phyloP scores from a whole-genome alignment of 2,888 invertebrate genomes.

The Archips crataeganus region DNA sequence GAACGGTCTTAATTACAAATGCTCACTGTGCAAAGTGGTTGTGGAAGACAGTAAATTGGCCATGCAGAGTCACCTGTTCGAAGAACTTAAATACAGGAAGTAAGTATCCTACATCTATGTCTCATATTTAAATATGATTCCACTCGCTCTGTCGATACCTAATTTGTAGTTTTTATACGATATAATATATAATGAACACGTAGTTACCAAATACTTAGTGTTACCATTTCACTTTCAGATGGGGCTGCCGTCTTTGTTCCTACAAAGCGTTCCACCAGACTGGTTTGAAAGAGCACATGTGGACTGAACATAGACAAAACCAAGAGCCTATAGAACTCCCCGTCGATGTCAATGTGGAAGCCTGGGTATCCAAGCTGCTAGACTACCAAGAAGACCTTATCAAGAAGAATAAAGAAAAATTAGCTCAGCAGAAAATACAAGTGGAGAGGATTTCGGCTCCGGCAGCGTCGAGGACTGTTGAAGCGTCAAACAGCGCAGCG shows the following conservation, averaged over 20 bases:
- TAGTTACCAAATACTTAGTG: neutral
- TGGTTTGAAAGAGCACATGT: slow-evolving; percentile 83
- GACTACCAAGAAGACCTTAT: slow-evolving; percentile 66
- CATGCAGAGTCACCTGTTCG: slow-evolving; percentile 89
- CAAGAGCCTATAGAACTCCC: slow-evolving; percentile 71
- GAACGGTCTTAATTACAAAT: slow-evolving; percentile 83
- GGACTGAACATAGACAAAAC: slow-evolving; percentile 73
- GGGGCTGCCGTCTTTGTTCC: slow-evolving; percentile 86
- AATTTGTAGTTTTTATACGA: neutral
- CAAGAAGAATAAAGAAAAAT: slow-evolving; percentile 57
- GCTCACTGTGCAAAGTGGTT: slow-evolving; percentile 87
- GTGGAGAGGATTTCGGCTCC: slow-evolving; percentile 34
- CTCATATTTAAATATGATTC: too few relatives aligned
- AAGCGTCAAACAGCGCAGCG: neutral
- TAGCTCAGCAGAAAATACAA: slow-evolving; percentile 59
- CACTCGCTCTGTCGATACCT: neutral
- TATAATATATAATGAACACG: neutral
- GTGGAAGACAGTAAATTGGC: slow-evolving; percentile 84
- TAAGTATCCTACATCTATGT: slow-evolving; percentile 60
- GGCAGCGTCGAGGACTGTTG: slow-evolving; percentile 22
- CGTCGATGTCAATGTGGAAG: slow-evolving; percentile 76
- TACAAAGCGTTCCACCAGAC: slow-evolving; percentile 85
- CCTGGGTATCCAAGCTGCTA: slow-evolving; percentile 77
- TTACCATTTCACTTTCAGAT: slow-evolving; percentile 72
- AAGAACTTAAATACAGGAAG: slow-evolving; percentile 89